Evolutionary conservation across 1,140 invertebrate genomes (phyloP).

Genomic region (Euwallacea similis): DNA sequence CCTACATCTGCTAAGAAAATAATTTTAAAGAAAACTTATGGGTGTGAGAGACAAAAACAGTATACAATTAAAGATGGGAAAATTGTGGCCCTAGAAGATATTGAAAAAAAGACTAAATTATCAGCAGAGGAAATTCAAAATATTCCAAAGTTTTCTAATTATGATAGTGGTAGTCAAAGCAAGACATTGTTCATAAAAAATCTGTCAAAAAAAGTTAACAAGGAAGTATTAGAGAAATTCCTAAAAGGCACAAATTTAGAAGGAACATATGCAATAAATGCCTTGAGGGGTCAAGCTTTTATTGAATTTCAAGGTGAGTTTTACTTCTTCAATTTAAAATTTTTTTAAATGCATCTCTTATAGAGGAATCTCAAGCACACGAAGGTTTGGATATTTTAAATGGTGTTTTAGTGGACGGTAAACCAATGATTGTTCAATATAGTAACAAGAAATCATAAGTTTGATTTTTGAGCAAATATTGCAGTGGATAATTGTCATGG

Average conservation of each 20-base stretch:
- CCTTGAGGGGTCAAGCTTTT: conserved; percentile 62
- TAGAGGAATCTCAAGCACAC: conserved; percentile 44
- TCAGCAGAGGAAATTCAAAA: conserved; percentile 55
- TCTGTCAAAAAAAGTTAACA: conserved; percentile 52
- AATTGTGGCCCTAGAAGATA: conserved; percentile 47
- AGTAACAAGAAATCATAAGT: conserved; percentile 31
- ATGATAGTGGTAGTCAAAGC: conserved; percentile 53
- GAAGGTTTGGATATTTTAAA: conserved; percentile 48
- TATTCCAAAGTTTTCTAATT: conserved; percentile 58
- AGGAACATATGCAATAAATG: conserved; percentile 55
- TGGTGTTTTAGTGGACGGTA: conserved; percentile 49
- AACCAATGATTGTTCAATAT: conserved; percentile 52
- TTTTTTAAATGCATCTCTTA: conserved; percentile 2
- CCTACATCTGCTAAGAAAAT: conserved; percentile 39
- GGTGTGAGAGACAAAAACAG: conserved; percentile 47
- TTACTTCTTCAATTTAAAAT: conserved; percentile 1
- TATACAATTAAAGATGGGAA: conserved; percentile 53
- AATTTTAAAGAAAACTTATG: conserved; percentile 41
- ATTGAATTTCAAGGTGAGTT: conserved; percentile 57
- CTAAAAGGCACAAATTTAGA: conserved; percentile 38
- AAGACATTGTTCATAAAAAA: conserved; percentile 61
- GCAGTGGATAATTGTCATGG: not conserved
- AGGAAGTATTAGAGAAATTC: conserved; percentile 56
- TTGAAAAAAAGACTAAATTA: conserved; percentile 44
- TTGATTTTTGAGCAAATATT: not conserved